Evolutionary conservation across 37 sponge, comb jelly and placozoan species (phyloP).

Genomic region (Dysidea cf. avara): DNA sequence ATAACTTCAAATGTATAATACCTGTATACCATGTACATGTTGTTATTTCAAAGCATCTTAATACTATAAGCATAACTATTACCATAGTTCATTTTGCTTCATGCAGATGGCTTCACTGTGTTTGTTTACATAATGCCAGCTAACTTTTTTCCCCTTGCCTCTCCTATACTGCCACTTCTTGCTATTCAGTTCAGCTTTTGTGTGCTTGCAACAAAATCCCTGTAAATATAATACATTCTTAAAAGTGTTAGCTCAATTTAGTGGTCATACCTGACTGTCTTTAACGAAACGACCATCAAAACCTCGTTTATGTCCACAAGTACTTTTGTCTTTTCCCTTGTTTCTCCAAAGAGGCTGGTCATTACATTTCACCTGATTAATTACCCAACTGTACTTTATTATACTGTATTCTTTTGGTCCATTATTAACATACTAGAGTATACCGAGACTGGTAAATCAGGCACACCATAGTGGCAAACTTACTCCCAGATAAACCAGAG

Average conservation of each 20-base stretch:
- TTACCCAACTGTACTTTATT: conserved; percentile 19
- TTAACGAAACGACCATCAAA: too few relatives aligned
- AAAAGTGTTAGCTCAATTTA: too few relatives aligned
- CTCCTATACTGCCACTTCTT: conserved; percentile 58
- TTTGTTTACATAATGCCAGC: conserved; percentile 40
- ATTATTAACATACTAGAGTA: conserved; percentile 37
- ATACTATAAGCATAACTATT: background rate
- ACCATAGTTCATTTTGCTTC: conserved; percentile 49
- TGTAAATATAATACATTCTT: too few relatives aligned
- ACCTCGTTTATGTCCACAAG: background rate
- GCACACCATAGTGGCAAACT: too few relatives aligned
- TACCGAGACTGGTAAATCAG: background rate
- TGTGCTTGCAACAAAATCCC: conserved; percentile 51
- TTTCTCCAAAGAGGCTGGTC: background rate
- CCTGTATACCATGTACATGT: conserved; percentile 40
- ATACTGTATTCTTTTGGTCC: conserved; percentile 1
- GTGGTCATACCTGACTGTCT: too few relatives aligned
- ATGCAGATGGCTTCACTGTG: conserved; percentile 59
- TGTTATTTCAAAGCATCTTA: background rate
- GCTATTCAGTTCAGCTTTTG: conserved; percentile 41
- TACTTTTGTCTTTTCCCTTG: background rate
- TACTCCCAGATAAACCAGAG: conserved; percentile 55
- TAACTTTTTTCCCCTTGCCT: conserved; percentile 38
- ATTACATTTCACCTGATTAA: conserved; percentile 1
- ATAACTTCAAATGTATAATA: conserved; percentile 64